Conservation (phyloP, 2,113 vertebrate species). For the Oxygymnocypris stewartii region DNA sequence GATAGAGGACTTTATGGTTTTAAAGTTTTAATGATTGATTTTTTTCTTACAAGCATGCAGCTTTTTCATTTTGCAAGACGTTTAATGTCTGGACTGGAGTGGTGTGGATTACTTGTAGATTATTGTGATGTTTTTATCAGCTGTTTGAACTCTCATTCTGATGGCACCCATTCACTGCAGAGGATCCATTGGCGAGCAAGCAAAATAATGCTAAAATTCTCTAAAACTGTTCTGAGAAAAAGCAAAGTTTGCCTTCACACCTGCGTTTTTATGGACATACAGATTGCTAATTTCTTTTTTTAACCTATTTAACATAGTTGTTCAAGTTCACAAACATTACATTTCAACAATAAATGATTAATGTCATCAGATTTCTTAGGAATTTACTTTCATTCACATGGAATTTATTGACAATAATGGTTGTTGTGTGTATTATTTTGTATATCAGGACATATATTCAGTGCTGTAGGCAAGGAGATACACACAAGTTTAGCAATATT, state of each 20-base stretch:
- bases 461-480: conserved; percentile 11
- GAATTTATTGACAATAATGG: background rate
- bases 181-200: too few species aligned
- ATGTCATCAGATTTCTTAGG: background rate
- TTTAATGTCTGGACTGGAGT: too few species aligned
- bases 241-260: background rate
- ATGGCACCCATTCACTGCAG: too few species aligned
- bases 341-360: background rate
- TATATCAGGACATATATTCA: background rate
- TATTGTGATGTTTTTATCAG: too few species aligned
- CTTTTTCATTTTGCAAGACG: too few species aligned
- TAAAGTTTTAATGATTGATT: too few species aligned
- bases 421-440: background rate
- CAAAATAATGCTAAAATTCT: too few species aligned
- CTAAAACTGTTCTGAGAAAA: too few species aligned
- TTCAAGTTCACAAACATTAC: background rate
- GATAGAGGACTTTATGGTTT: too few species aligned
- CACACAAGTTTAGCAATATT: background rate
- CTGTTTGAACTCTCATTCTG: too few species aligned
- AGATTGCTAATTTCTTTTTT: background rate
- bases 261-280: background rate
- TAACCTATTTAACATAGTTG: background rate
- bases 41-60: too few species aligned
- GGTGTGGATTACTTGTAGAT: too few species aligned
- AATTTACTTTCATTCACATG: background rate